Percentiles rank a stretch among this genome's conserved stretches.
phyloP scores from a whole-genome alignment of 2,888 invertebrate genomes.

The Papilio protenor region DNA sequence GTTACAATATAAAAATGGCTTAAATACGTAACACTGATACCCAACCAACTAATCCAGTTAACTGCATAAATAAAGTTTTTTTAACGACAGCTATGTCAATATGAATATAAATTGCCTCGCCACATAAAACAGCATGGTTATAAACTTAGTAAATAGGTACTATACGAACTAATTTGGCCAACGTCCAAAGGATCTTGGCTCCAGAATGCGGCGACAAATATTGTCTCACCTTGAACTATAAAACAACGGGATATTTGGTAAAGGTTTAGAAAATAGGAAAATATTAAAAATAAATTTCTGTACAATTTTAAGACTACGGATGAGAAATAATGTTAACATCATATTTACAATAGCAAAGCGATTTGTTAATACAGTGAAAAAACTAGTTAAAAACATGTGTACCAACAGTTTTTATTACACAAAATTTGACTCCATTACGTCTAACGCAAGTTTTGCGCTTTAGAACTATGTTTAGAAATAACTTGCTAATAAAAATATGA shows the following conservation, averaged over 20 bases:
- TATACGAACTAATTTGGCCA: conserved; percentile 57
- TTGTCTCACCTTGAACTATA: conserved; percentile 60
- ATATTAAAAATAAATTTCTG: conserved; percentile 25
- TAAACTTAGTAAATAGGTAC: conserved; percentile 30
- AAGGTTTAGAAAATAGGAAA: conserved; percentile 19
- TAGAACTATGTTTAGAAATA: neutral
- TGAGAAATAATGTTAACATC: conserved; percentile 34
- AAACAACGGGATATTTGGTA: conserved; percentile 51
- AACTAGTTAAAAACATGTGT: conserved; percentile 1
- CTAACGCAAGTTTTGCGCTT: neutral
- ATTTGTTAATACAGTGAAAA: conserved; percentile 29
- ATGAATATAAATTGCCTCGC: conserved; percentile 27
- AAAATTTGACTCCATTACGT: neutral
- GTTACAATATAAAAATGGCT: conserved; percentile 34
- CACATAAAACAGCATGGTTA: conserved; percentile 20
- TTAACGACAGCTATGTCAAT: conserved; percentile 26
- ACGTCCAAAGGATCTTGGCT: conserved; percentile 66
- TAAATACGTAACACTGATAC: conserved; percentile 29
- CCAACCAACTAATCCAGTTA: conserved; percentile 37
- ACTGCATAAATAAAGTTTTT: conserved; percentile 26
- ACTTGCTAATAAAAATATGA: neutral
- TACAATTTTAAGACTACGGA: conserved; percentile 31
- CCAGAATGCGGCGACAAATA: conserved; percentile 56
- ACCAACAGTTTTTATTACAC: neutral
- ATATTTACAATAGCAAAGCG: conserved; percentile 39